phyloP scores from a whole-genome alignment of 2,888 invertebrate species.

The Pseudolycoriella hygida region DNA sequence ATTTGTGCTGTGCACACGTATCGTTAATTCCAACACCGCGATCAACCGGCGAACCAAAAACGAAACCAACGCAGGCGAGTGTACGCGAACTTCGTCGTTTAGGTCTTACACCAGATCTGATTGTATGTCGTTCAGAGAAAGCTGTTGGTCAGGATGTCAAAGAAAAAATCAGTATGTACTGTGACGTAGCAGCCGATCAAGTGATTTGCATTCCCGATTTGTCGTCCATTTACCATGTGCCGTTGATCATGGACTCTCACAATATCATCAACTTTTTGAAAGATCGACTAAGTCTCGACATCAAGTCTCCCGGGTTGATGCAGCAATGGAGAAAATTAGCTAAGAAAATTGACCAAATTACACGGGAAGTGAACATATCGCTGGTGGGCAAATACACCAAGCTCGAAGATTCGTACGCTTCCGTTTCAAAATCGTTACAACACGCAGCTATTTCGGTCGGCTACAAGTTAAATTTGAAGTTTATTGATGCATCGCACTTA shows the following conservation, averaged over 20 bases:
- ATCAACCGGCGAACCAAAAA: constrained; percentile 91
- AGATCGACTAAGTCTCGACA: constrained; percentile 57
- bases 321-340: constrained; percentile 80
- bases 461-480: constrained; percentile 70
- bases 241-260: constrained; percentile 80
- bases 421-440: constrained; percentile 84
- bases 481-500: constrained; percentile 80
- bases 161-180: constrained; percentile 91
- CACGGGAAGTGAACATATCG: constrained; percentile 74
- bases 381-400: constrained; percentile 95
- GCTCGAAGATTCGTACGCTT: constrained; percentile 90
- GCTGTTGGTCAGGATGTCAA: constrained; percentile 71
- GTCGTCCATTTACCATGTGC: constrained; percentile 89
- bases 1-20: constrained; percentile 94
- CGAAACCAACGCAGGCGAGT: constrained; percentile 95
- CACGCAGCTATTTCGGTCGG: constrained; percentile 81
- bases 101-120: constrained; percentile 84
- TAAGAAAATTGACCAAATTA: constrained; percentile 63
- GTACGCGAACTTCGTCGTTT: constrained; percentile 84
- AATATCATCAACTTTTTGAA: constrained; percentile 73
- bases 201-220: constrained; percentile 91
- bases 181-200: constrained; percentile 87
- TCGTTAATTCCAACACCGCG: constrained; percentile 86
- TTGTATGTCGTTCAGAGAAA: constrained; percentile 81
- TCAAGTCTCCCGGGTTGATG: constrained; percentile 53